Base-by-base conservation (phyloP, 1,140 invertebrate species). In the Phymastichus coffea region DNA sequence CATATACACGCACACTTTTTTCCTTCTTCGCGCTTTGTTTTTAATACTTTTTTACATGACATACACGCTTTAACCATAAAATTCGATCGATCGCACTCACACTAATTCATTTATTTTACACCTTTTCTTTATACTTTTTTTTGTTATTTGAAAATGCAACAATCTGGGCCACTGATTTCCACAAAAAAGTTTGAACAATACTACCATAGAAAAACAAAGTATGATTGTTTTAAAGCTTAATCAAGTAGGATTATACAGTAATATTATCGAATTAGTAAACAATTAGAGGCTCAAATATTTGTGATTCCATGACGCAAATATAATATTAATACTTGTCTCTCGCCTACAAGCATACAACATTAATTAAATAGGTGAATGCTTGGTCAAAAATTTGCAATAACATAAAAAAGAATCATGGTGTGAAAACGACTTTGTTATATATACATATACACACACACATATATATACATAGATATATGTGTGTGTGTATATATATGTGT, bases 351-450 rank as follows among this genome's bases (percentile, higher is more conserved):
- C 22, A 51, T 35, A 51, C 25, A 30, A 3, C 30, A 41, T 28
- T 28, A 15, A 52, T 20, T 22, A 19, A 33, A 28, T 47, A 28
- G 33, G 2, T 6, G 20, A 25, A 48, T n/a, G 20, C 44, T 61
- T 61, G 57, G 43, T 60, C 33, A 60, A 60, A 60, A 54, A n/a
- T 37, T 53, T 47, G 30, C 35, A 23, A 37, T 59, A 44, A 33
- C 49, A 33, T 60, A 59, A 52, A 59, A 59, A 59, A 59, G 48
- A 52, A 52, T 37, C 25, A 49, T 52, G 44, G 15, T 52, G 38
- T 40, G 26, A 49, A n/a, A n/a, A n/a, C 55, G 46, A 57, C 30
- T 37, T 59, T 43, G 30, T 35, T 54, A 59, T 54, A 43, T 14
- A n/a, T n/a, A n/a, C n/a, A n/a, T n/a, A n/a, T n/a, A n/a, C n/a